Evolutionary conservation across 2,888 invertebrate genomes (phyloP), one percentile per base, ranked within the genome.

Genomic region (Calephelis perditalis): DNA sequence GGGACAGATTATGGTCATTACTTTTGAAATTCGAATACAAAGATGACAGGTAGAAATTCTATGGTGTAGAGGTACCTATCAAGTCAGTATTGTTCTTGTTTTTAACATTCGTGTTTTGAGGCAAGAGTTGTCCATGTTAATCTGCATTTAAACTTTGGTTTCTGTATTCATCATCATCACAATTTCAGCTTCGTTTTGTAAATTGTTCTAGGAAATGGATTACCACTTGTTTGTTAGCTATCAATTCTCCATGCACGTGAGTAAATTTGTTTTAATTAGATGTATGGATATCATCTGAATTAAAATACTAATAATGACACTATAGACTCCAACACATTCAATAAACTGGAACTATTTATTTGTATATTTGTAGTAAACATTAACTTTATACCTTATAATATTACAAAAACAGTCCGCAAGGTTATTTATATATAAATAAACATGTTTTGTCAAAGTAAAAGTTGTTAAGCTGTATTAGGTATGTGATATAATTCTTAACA

Each of bases 401-500:
- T 26, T 52, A 52, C 10, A 52, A 26, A 52, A 52, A 52, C 35
- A 26, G 52, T 52, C 35, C 35, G 52, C 52, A 52, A 52, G 52
- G 52, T 52, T 49, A 52, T 52, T 52, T 52, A 52, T 52, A 52
- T 52, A 35, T 60, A 65, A 63, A 59, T 63, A 65, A 63, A 66
- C 63, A 63, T 55, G 44, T 60, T 63, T 61, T 60, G 44, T 63
- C 35, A n/a, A 35, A 47, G 57, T 45, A 57, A 45, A 45, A 43
- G 56, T 63, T 61, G 58, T 12, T 35, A 58, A 57, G 58, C 67
- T 64, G 67, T 67, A 62, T 64, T 63, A n/a, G n/a, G n/a, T n/a
- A 66, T 70, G 67, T 71, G 73, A 75, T 71, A 71, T 71, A 71
- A 71, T 72, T 70, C 72, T 75, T 73, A 74, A 73, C 72, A 68